These are phyloP conservation scores for Euspilapteryx auroguttella DNA, from an alignment of 2,888 invertebrate species.

Conservation along the genomic window DNA sequence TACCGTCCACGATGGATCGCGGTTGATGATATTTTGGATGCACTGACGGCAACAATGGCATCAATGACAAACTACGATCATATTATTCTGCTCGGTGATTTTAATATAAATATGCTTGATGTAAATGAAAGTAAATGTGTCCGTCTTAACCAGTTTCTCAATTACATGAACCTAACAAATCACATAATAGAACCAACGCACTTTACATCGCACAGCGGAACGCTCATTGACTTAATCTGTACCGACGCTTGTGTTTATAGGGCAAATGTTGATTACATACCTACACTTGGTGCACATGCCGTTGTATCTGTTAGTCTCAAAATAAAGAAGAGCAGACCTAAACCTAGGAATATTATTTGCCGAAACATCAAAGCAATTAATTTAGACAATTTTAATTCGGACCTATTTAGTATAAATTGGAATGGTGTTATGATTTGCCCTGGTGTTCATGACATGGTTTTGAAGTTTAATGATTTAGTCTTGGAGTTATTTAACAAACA, in stretches of 20 bases:
- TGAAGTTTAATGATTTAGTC: background rate
- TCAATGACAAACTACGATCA: conserved; percentile 5
- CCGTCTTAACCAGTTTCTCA: too few species aligned
- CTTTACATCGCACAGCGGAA: too few species aligned
- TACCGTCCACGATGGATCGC: conserved; percentile 6
- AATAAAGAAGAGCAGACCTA: background rate
- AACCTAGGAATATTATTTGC: background rate
- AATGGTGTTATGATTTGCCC: background rate
- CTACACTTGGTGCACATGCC: too few species aligned
- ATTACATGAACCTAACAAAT: conserved; percentile 5
- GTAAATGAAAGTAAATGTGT: too few species aligned
- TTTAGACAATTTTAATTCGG: background rate
- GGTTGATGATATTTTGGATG: conserved; percentile 7
- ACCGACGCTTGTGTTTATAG: conserved; percentile 3
- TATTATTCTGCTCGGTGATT: conserved; percentile 7
- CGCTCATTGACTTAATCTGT: conserved; percentile 8
- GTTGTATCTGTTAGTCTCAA: background rate
- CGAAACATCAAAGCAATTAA: background rate
- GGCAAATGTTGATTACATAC: background rate
- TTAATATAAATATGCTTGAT: conserved; percentile 5
- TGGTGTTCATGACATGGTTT: background rate
- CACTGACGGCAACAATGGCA: conserved; percentile 6
- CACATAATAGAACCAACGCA: conserved; percentile 7
- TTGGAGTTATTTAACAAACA: background rate
- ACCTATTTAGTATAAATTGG: background rate